Evolutionary conservation across 2,888 invertebrate species (phyloP).

Genomic region (Drosophila cognata): DNA sequence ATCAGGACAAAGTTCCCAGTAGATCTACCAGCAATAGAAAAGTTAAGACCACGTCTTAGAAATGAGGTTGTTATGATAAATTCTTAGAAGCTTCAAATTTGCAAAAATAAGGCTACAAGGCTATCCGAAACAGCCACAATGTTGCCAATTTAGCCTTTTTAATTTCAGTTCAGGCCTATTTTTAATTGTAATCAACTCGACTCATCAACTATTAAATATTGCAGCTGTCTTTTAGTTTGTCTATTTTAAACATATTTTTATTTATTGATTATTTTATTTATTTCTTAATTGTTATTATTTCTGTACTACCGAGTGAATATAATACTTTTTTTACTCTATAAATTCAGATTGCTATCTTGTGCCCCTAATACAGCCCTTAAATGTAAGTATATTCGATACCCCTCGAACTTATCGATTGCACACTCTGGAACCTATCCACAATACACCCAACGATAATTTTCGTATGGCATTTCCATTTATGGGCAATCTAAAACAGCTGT

Average conservation of each 20-base stretch:
- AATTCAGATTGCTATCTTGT: not conserved
- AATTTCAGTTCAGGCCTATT: not conserved
- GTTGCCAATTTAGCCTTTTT: not conserved
- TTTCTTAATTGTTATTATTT: not conserved
- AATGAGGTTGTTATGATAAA: not conserved
- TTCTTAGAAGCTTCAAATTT: not conserved
- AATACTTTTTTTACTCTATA: not conserved
- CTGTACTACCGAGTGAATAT: not conserved
- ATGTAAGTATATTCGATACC: not conserved
- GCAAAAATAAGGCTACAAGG: not conserved
- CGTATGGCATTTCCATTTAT: not conserved
- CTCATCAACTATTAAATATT: not conserved
- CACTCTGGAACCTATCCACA: not conserved
- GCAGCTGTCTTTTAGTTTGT: rapidly evolving
- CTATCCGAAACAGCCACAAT: not conserved
- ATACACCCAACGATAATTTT: not conserved
- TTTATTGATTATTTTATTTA: too few species aligned
- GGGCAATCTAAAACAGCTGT: not conserved
- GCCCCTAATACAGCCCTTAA: not conserved
- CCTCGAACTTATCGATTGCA: not conserved
- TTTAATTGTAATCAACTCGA: not conserved
- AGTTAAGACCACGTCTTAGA: not conserved
- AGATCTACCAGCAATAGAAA: not conserved
- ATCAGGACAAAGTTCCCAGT: not conserved
- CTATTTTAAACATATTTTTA: not conserved